Evolutionary conservation across 2,888 invertebrate species (phyloP).

Genomic region (Anthrax anthrax): DNA sequence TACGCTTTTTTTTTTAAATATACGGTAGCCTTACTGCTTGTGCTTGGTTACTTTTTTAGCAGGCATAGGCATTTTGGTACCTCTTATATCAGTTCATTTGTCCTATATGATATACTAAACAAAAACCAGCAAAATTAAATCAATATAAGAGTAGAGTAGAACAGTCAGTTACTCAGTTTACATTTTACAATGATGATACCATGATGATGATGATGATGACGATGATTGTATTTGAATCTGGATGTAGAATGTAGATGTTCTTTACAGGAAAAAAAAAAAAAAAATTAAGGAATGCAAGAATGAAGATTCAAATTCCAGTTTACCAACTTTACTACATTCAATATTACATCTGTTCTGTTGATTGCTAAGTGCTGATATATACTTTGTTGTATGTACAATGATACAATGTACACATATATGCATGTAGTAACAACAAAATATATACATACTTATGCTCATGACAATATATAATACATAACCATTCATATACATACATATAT

Average conservation of each 20-base stretch:
- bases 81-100: no score
- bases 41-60: no score
- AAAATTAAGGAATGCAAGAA: not conserved
- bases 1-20: slow-evolving; percentile 7
- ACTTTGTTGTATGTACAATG: no score
- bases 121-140: no score
- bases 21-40: not conserved
- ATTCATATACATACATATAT: no score
- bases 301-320: not conserved
- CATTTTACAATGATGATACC: no score
- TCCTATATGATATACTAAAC: not conserved
- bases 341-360: not conserved
- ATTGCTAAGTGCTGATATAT: not conserved
- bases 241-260: not conserved
- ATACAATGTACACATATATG: no score
- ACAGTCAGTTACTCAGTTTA: no score
- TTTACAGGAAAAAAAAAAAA: not conserved
- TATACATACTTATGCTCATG: no score
- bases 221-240: not conserved
- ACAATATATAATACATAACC: no score
- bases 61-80: not conserved
- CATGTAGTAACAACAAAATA: no score
- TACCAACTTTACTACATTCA: not conserved
- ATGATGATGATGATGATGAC: not conserved
- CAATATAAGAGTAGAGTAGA: no score